Evolutionary conservation across 2,797 vertebrate genomes (phyloP), one percentile per base, ranked within the genome.

Genomic region (Streptopelia turtur): DNA sequence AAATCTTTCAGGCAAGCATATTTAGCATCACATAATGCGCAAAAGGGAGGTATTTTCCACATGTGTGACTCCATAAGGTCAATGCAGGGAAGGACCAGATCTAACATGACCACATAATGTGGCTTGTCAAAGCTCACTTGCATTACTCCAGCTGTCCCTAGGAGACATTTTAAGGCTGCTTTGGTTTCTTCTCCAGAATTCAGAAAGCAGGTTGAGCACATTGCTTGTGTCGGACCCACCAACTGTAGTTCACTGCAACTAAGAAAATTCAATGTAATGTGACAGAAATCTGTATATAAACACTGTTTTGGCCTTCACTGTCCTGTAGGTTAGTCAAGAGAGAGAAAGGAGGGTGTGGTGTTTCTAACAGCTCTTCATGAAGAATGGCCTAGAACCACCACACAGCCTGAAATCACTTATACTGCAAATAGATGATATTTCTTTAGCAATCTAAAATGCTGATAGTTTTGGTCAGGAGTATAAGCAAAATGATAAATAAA

Each of bases 401-500:
- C 30, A 76, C 14, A 60, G 25, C 17, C 65, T 39, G 25, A 28
- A 64, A 65, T 53, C 39, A 60, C 28, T 63, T 63, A 6, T 2
- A 18, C 60, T 56, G 65, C 49, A 86, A 9, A 18, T 4, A 41
- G 13, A 43, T 75, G 55, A 2, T 77, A 93, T 79, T 87, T 72
- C 31, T 78, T 83, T 18, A 90, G 28, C 49, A 66, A 53, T 49
- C 28, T 68, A 76, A 93, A 90, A 88, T 17, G 47, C 31, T 79
- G 63, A 72, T 66, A 72, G 55, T 7, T 88, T 77, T 63, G 63
- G 63, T 88, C 65, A 88, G 43, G 8, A 18, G 10, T 27, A 66
- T 9, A 18, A 91, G 13, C 24, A 88, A 90, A 95, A 76, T 21
- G 8, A 52, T 72, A 91, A 93, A 35, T 53, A 83, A 88, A 22